Percentiles rank a stretch among this genome's conserved stretches.
Conservation (phyloP, 1,140 invertebrate species). For the Mylabris phalerata region DNA sequence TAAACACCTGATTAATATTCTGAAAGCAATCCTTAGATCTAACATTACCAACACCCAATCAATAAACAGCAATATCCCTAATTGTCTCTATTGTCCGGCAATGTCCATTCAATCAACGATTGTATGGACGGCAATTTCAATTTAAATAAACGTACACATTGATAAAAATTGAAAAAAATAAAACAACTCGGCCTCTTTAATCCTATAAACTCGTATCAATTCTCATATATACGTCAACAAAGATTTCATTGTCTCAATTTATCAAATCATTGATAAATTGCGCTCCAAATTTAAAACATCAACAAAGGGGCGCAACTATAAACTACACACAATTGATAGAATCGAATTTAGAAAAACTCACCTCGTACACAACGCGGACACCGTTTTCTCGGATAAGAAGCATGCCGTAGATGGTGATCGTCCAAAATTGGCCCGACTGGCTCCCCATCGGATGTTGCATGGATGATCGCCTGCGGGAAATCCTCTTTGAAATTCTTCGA, state of each 20-base stretch:
- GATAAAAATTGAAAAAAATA: too few relatives aligned
- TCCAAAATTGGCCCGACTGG: conserved; percentile 20
- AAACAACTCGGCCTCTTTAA: too few relatives aligned
- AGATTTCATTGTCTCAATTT: conserved; percentile 22
- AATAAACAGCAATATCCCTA: too few relatives aligned
- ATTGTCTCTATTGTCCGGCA: background rate
- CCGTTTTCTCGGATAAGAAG: conserved; percentile 39
- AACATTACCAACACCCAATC: too few relatives aligned
- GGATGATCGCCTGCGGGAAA: conserved; percentile 24
- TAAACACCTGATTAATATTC: too few relatives aligned
- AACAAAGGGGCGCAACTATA: too few relatives aligned
- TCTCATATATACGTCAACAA: background rate
- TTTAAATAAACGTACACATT: too few relatives aligned
- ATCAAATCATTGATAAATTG: conserved; percentile 27
- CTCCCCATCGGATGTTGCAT: conserved; percentile 22
- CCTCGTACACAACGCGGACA: conserved; percentile 33
- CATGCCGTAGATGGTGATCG: conserved; percentile 39
- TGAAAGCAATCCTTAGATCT: too few relatives aligned
- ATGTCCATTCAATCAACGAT: conserved; percentile 5
- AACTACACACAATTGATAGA: too few relatives aligned
- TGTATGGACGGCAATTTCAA: background rate
- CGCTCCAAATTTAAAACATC: background rate
- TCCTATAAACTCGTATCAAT: too few relatives aligned
- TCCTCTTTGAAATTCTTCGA: conserved; percentile 34
- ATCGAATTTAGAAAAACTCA: too few relatives aligned